phyloP scores from a whole-genome alignment of 2,797 vertebrate species.

The Echeneis naucrates region DNA sequence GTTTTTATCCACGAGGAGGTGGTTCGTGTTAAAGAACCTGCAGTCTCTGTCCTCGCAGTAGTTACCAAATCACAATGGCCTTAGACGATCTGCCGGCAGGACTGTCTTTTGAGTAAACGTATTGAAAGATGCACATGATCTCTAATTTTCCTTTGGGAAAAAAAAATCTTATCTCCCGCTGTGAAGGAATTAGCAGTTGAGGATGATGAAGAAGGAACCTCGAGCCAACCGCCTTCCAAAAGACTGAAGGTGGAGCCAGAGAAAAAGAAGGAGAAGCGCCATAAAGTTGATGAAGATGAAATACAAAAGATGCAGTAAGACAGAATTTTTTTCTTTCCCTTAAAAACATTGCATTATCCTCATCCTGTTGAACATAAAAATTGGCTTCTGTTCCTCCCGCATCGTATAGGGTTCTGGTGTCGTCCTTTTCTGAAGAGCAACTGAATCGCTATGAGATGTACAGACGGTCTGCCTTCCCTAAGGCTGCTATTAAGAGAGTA shows the following conservation, averaged over 20 bases:
- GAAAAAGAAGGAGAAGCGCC: conserved; percentile 95
- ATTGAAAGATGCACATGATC: no score
- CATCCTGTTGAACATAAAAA: background rate
- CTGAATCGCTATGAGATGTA: conserved; percentile 99
- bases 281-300: conserved; percentile 99
- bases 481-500: conserved; percentile 97
- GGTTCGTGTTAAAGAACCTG: background rate
- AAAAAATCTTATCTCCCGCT: background rate
- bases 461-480: conserved; percentile 95
- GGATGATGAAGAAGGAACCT: conserved; percentile 87
- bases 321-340: background rate
- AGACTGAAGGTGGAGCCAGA: conserved; percentile 92
- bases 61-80: no score
- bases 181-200: conserved; percentile 72
- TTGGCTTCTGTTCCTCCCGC: background rate
- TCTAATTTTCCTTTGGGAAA: no score
- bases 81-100: no score
- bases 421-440: conserved; percentile 98
- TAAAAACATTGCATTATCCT: background rate
- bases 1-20: background rate
- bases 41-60: no score
- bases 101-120: no score
- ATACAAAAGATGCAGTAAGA: conserved; percentile 99
- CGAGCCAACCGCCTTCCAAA: conserved; percentile 82
- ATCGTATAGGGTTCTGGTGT: conserved; percentile 91